Evolutionary conservation across 2,888 invertebrate genomes (phyloP), one percentile per base, ranked within the genome.

Genomic region (Drosophila trichaetosa): DNA sequence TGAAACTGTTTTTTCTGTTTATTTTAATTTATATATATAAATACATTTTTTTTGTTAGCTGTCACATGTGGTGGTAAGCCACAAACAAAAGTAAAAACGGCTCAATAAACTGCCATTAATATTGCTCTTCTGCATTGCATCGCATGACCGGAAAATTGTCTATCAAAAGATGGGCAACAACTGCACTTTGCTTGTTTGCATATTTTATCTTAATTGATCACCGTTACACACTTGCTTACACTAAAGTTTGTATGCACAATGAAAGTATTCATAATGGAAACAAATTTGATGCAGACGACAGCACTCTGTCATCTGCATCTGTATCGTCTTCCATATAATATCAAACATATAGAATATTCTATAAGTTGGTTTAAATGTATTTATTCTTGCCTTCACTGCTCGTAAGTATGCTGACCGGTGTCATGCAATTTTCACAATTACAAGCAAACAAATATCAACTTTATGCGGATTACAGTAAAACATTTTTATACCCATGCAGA

Each of bases 21-120:
- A 21, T 21, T 42, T n/a, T n/a, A 2, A 16, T 40, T 40, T n/a
- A 2, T 3, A 5, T 1, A 4, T 42, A 8, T 18, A n/a, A n/a
- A 2, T 11, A 33, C 4, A 33, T 21, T 52, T 80, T 67, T 69
- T 69, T 59, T 60, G 48, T 34, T 58, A 13, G 18, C 48, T 69
- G 46, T 48, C 36, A 29, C 38, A 53, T 40, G 59, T 52, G 52
- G 42, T 36, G 65, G 69, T 36, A 21, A 64, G 53, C 64, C 76
- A n/a, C 63, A 73, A 64, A 57, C 38, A 16, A 16, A n/a, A 13
- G 34, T 34, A 70, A 34, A 65, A 62, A 57, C 42, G n/a, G 13
- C 8, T 16, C n/a, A 40, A 54, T 49, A 53, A 40, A 69, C 16
- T 61, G 24, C 38, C 40, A 40, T 61, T 70, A 56, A 54, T 36